Conservation (phyloP, 2,888 invertebrate genomes). For the Rosalia funebris region DNA sequence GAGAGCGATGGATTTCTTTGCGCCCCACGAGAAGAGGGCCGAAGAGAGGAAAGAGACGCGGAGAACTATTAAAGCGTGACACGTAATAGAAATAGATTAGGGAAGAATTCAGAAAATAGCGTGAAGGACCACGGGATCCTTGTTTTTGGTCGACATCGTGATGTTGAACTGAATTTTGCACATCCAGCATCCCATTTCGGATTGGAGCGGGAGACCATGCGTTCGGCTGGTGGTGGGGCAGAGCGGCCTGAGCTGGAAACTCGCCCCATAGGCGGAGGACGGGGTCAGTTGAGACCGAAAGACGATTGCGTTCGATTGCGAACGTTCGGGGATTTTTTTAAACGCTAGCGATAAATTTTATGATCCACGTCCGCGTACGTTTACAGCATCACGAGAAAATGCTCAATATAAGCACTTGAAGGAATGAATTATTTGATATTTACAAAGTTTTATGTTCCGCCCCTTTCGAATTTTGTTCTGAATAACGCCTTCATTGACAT, state of each 20-base stretch:
- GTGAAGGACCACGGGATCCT: constrained; percentile 42
- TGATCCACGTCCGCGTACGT: too few relatives aligned
- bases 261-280: not conserved
- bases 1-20: not conserved
- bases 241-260: constrained; percentile 31
- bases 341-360: too few relatives aligned
- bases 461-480: too few relatives aligned
- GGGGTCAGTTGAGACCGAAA: too few relatives aligned
- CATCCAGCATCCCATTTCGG: constrained; percentile 53
- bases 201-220: constrained; percentile 49
- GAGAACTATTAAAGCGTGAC: constrained; percentile 1
- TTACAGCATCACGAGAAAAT: too few relatives aligned
- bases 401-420: too few relatives aligned
- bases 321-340: too few relatives aligned
- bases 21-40: not conserved
- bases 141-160: constrained; percentile 43
- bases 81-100: constrained; percentile 34
- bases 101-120: constrained; percentile 34
- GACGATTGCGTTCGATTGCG: too few relatives aligned
- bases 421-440: too few relatives aligned
- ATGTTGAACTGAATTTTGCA: constrained; percentile 43
- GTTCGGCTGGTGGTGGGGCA: constrained; percentile 41
- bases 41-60: not conserved
- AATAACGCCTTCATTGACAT: too few relatives aligned
- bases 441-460: too few relatives aligned